Conservation (phyloP, 1,140 invertebrate genomes). For the Cydia splendana region DNA sequence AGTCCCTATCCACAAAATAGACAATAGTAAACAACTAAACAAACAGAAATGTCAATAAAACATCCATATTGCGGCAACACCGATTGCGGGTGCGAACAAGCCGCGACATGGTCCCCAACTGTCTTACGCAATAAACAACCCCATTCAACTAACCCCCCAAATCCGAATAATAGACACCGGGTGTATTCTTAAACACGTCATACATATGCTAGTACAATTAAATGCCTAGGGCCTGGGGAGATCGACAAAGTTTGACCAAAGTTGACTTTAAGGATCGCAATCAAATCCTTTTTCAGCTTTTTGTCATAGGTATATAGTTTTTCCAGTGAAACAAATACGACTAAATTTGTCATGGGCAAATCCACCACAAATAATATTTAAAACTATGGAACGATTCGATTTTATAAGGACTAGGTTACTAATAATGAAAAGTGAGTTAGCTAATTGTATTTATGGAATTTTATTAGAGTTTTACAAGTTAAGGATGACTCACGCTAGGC, state of each 20-base stretch:
- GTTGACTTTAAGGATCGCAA: background rate
- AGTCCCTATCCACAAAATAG: too few relatives aligned
- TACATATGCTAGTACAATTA: conserved; percentile 39
- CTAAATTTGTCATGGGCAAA: too few relatives aligned
- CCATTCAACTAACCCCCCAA: conserved; percentile 33
- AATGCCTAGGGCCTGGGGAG: conserved; percentile 17
- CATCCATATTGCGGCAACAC: conserved; percentile 13
- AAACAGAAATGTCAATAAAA: conserved; percentile 10
- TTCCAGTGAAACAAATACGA: background rate
- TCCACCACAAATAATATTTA: too few relatives aligned
- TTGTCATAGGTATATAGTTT: background rate
- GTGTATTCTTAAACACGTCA: conserved; percentile 20
- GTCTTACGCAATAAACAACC: conserved; percentile 39
- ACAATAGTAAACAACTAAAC: background rate
- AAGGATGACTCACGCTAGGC: too few relatives aligned
- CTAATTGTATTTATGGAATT: too few relatives aligned
- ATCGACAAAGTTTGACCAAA: background rate
- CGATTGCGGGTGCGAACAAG: conserved; percentile 43
- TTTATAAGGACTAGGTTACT: too few relatives aligned
- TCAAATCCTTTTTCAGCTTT: background rate
- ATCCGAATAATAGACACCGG: background rate
- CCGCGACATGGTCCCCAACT: conserved; percentile 55
- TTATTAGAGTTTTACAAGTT: too few relatives aligned
- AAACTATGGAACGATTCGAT: too few relatives aligned
- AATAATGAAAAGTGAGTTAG: too few relatives aligned